A percentile compares a stretch with the other conserved stretches of the same genome.
phyloP scores from a whole-genome alignment of 1,140 invertebrate genomes.

The Proctacanthus coquilletti region DNA sequence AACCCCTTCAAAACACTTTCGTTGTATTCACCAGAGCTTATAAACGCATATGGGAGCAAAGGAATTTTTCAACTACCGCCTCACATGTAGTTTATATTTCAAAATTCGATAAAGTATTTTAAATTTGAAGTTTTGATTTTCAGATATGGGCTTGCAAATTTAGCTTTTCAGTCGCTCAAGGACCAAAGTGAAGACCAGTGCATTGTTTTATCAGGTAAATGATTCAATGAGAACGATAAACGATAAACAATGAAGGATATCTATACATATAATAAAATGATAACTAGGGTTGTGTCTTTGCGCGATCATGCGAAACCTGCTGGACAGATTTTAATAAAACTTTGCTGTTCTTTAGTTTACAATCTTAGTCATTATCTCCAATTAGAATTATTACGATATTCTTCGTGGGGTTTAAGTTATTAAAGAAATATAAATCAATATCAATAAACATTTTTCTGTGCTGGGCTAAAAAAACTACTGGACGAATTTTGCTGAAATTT shows the following conservation, averaged over 20 bases:
- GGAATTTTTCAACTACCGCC: constrained; percentile 75
- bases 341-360: too few species aligned
- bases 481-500: too few species aligned
- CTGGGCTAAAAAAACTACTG: too few species aligned
- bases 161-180: constrained; percentile 26
- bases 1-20: constrained; percentile 60
- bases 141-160: constrained; percentile 27
- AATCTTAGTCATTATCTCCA: too few species aligned
- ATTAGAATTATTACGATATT: too few species aligned
- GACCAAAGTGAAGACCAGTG: constrained; percentile 28
- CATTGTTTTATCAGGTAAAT: constrained; percentile 16
- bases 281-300: too few species aligned
- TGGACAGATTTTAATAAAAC: too few species aligned
- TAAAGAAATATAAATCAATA: too few species aligned
- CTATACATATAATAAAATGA: too few species aligned
- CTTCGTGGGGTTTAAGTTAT: too few species aligned
- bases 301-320: too few species aligned
- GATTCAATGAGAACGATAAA: constrained; percentile 2
- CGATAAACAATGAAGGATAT: constrained; percentile 1
- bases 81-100: constrained; percentile 51
- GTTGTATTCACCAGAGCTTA: constrained; percentile 61
- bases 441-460: too few species aligned
- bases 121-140: not conserved
- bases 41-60: constrained; percentile 57
- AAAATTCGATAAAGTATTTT: not conserved